Conservation (phyloP, 2,113 vertebrate species). For the Lampris incognitus region DNA sequence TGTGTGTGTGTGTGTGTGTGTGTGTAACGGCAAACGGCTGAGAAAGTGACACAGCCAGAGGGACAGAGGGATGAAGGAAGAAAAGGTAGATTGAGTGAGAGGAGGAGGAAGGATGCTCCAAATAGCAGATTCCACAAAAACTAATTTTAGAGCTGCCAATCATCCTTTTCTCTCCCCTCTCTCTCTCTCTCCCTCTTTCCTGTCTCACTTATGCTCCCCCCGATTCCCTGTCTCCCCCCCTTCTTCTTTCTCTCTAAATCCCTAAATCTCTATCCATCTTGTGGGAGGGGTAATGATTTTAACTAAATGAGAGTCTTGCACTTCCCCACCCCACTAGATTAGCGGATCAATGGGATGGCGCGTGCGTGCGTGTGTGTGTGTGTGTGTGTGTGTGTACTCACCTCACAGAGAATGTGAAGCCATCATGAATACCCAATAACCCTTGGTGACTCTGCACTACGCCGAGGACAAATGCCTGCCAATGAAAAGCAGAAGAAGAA, state of each 20-base stretch:
- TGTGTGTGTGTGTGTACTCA: slow-evolving; percentile 15
- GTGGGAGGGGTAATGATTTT: slow-evolving; percentile 65
- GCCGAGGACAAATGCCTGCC: slow-evolving; percentile 25
- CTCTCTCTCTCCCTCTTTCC: neutral
- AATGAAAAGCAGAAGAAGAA: slow-evolving; percentile 35
- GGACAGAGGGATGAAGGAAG: slow-evolving; percentile 17
- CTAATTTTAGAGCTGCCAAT: slow-evolving; percentile 7
- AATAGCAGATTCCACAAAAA: slow-evolving; percentile 28
- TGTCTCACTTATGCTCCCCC: neutral
- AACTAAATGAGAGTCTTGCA: slow-evolving; percentile 70
- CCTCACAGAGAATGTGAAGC: slow-evolving; percentile 37
- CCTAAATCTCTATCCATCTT: slow-evolving; percentile 57
- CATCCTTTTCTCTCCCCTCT: neutral
- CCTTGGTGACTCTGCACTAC: slow-evolving; percentile 27
- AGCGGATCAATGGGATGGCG: slow-evolving; percentile 65
- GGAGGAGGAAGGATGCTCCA: slow-evolving; percentile 13
- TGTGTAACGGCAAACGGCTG: neutral
- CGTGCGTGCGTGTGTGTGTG: slow-evolving; percentile 35
- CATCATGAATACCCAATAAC: slow-evolving; percentile 48
- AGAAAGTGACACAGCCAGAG: neutral
- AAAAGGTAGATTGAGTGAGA: slow-evolving; percentile 1
- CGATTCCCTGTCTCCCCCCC: neutral
- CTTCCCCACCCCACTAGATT: slow-evolving; percentile 60
- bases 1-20: neutral
- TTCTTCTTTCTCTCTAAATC: slow-evolving; percentile 38